Conservation (phyloP, 2,797 vertebrate genomes). For the Pteropus rufus region DNA sequence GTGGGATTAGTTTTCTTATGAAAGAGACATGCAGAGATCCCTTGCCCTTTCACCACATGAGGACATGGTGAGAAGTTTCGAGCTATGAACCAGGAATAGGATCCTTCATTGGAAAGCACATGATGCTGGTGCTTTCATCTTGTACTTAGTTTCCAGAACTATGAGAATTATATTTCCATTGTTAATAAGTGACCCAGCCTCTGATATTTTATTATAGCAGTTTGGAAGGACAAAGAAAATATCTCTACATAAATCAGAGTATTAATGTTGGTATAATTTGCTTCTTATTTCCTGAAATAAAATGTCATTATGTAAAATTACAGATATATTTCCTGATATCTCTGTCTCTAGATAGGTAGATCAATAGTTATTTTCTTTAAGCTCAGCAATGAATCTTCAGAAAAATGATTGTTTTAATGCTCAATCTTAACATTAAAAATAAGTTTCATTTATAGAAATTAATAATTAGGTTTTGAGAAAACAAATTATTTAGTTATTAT, state of each 20-base stretch:
- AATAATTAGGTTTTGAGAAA: background rate
- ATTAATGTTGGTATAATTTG: background rate
- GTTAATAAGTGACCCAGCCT: background rate
- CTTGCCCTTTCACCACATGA: background rate
- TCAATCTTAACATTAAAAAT: background rate
- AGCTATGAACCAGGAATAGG: background rate
- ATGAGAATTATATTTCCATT: background rate
- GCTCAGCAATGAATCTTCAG: background rate
- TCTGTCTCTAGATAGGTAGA: background rate
- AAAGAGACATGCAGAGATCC: background rate
- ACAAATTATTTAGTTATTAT: background rate
- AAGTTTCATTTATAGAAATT: background rate
- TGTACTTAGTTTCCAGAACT: background rate
- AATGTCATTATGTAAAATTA: background rate
- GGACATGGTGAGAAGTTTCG: no score
- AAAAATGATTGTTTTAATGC: background rate
- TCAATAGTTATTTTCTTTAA: background rate
- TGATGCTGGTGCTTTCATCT: background rate
- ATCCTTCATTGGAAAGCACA: background rate
- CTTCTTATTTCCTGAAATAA: background rate
- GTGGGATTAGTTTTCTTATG: background rate
- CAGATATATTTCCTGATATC: background rate
- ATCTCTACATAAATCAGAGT: background rate
- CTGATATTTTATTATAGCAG: background rate
- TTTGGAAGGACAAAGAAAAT: background rate